Evolutionary conservation across 2,888 invertebrate species (phyloP), one percentile per base, ranked within the genome.

Genomic region (Agrochola macilenta): DNA sequence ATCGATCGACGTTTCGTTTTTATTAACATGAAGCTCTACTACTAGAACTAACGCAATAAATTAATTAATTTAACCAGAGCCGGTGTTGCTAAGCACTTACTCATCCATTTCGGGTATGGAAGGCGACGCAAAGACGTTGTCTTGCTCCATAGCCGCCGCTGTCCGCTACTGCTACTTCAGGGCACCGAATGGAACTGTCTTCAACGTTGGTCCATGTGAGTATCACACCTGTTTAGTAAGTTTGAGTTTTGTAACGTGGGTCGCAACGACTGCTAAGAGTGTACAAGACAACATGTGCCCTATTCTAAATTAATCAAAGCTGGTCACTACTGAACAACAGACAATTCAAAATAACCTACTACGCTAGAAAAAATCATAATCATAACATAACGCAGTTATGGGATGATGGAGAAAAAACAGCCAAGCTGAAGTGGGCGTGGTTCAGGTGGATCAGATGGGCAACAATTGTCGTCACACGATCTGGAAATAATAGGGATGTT

Each of bases 151-250:
- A 5, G 84, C 90, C 52, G 82, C 94, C 0, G 74, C 90, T 5
- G 93, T 96, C 69, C 88, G 89, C 3, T 96, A 96, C 91, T 96
- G 96, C 89, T 95, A 95, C 91, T 95, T 95, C 91, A 90, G 95
- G 60, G 85, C 92, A 0, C 79, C 84, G 1, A 96, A 95, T 78
- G 95, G 95, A 86, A 93, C 95, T 39, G 81, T 93, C n/a, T 94
- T 89, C 87, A 92, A 91, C 68, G 90, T 95, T 23, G 87, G 89
- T 23, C 94, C 95, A 75, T 92, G 96, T 96, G 83, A 91, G 90
- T 87, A 81, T 61, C 1, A n/a, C 14, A 26, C 20, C 7, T 69
- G 4, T 43, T 4, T 17, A 12, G 11, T 7, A 54, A 26, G 26
- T n/a, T 5, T 52, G n/a, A 8, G 12, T 5, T 65, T 49, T 65